phyloP scores from a whole-genome alignment of 2,888 invertebrate genomes.

The Nipponacmea schrenckii region DNA sequence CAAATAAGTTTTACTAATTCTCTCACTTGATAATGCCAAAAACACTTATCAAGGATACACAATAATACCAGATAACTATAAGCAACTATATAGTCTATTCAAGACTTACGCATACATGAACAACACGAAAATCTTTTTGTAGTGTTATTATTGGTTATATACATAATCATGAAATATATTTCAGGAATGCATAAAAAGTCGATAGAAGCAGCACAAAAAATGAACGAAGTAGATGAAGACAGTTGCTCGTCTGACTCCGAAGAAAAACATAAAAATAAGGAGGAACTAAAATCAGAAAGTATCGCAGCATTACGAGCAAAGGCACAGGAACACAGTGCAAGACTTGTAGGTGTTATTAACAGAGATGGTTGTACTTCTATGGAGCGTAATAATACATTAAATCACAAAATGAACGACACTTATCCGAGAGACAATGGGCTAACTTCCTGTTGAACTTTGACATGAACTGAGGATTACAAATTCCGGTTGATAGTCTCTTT shows the following conservation, averaged over 20 bases:
- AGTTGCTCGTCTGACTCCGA: slow-evolving; percentile 74
- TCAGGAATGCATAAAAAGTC: slow-evolving; percentile 99
- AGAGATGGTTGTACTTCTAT: slow-evolving; percentile 23
- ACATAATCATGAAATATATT: slow-evolving; percentile 7
- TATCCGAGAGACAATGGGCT: background rate
- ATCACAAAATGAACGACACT: background rate
- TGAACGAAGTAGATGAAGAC: slow-evolving; percentile 77
- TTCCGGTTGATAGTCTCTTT: too few species aligned
- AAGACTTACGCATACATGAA: too few species aligned
- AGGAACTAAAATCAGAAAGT: slow-evolving; percentile 82
- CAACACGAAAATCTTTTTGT: too few species aligned
- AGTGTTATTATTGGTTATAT: too few species aligned
- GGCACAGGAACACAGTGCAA: slow-evolving; percentile 85
- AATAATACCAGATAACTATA: too few species aligned
- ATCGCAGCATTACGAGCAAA: slow-evolving; percentile 93
- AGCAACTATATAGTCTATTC: too few species aligned
- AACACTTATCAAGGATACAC: background rate
- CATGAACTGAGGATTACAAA: too few species aligned
- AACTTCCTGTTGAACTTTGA: background rate
- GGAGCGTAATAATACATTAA: slow-evolving; percentile 2
- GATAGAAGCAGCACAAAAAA: slow-evolving; percentile 93
- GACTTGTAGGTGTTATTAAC: slow-evolving; percentile 48
- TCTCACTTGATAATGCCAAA: background rate
- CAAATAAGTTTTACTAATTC: background rate
- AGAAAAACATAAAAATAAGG: slow-evolving; percentile 56